Conservation (phyloP, 2,888 invertebrate genomes). For the Odontothrips loti region DNA sequence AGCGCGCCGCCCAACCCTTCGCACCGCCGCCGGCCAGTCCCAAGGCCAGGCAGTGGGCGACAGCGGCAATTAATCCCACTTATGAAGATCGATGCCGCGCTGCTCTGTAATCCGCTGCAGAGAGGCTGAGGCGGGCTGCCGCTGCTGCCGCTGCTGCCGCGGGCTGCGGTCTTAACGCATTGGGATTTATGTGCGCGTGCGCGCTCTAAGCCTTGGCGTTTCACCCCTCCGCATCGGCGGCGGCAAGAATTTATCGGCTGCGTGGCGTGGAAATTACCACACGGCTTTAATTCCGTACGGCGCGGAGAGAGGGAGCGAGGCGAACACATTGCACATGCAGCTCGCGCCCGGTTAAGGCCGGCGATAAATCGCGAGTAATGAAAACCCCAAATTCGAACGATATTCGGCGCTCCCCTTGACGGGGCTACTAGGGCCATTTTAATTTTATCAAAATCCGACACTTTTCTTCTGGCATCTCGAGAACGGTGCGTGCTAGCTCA, state of each 20-base stretch:
- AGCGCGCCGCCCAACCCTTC: background rate
- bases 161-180: slow-evolving; percentile 6
- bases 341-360: too few species aligned
- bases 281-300: slow-evolving; percentile 13
- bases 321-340: background rate
- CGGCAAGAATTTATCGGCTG: slow-evolving; percentile 13
- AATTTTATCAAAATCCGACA: too few species aligned
- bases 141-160: background rate
- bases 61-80: slow-evolving; percentile 15
- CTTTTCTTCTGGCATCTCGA: too few species aligned
- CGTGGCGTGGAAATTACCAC: background rate
- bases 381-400: too few species aligned
- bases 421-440: too few species aligned
- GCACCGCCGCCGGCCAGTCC: background rate
- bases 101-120: too few species aligned
- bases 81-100: background rate
- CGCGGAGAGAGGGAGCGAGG: background rate
- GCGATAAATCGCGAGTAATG: too few species aligned
- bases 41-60: background rate
- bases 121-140: background rate
- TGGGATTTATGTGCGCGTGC: background rate
- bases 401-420: too few species aligned
- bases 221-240: background rate
- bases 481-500: too few species aligned
- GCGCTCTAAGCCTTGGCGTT: background rate